A percentile compares a stretch with the other conserved stretches of the same genome.
These are phyloP conservation scores for Drosophila nigricruria DNA, from an alignment of 2,888 invertebrate genomes.

Conservation along the genomic window DNA sequence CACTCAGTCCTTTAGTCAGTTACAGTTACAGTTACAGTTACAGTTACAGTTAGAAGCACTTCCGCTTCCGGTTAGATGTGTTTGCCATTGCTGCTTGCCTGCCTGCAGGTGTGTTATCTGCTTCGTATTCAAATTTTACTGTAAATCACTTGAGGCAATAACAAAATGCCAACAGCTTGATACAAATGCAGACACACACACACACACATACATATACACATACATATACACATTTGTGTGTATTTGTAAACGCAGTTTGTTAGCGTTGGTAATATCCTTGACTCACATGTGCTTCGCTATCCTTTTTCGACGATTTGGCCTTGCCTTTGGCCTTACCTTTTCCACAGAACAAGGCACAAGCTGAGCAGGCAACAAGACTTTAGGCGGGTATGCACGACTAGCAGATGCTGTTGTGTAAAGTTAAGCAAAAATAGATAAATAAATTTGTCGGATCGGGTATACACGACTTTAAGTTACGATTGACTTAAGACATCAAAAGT, in stretches of 20 bases:
- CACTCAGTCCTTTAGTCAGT: neutral
- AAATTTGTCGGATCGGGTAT: neutral
- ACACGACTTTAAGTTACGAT: neutral
- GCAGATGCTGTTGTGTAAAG: neutral
- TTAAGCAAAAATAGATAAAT: neutral
- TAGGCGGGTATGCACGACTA: slow-evolving; percentile 3
- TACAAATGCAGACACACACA: slow-evolving; percentile 14
- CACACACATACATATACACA: neutral
- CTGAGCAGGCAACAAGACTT: neutral
- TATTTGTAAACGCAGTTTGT: slow-evolving; percentile 11
- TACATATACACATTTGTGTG: neutral
- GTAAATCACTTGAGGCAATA: slow-evolving; percentile 49
- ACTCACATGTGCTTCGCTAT: slow-evolving; percentile 43
- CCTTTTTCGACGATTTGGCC: slow-evolving; percentile 48
- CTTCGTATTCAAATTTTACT: slow-evolving; percentile 42
- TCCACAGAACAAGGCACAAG: neutral
- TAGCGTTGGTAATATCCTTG: slow-evolving; percentile 35
- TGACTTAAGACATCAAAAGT: too few relatives aligned
- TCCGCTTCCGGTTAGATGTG: slow-evolving; percentile 47
- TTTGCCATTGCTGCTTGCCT: slow-evolving; percentile 11
- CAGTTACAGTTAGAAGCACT: slow-evolving; percentile 31
- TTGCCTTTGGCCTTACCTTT: slow-evolving; percentile 34
- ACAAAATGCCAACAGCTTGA: slow-evolving; percentile 37
- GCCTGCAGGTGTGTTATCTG: slow-evolving; percentile 13
- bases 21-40: slow-evolving; percentile 17